Conservation (phyloP, 2,113 vertebrate genomes). For the Pachypanchax playfairii region DNA sequence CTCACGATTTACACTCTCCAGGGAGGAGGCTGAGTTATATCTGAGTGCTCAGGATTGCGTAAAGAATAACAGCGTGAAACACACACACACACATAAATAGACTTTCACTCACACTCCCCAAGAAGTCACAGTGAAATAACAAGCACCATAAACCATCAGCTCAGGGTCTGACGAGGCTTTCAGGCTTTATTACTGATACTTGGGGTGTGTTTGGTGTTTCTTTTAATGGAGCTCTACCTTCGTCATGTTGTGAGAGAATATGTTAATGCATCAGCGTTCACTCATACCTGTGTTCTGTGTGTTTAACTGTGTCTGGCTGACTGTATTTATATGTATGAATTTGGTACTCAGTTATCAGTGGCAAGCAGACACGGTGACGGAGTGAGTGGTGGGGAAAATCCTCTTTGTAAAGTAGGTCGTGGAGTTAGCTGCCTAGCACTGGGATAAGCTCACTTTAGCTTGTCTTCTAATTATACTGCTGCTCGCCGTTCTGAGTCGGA, state of each 20-base stretch:
- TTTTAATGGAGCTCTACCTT: slow-evolving; percentile 7
- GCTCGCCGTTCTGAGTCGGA: slow-evolving; percentile 70
- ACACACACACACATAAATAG: not conserved
- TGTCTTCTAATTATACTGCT: slow-evolving; percentile 71
- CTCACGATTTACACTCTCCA: slow-evolving; percentile 45
- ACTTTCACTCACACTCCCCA: not conserved
- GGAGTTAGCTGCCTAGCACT: slow-evolving; percentile 67
- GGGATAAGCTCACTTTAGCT: slow-evolving; percentile 70
- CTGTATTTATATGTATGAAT: slow-evolving; percentile 43
- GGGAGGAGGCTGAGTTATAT: slow-evolving; percentile 46
- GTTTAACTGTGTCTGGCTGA: slow-evolving; percentile 25
- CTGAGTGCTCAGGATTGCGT: slow-evolving; percentile 52
- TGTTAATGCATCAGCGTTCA: not conserved
- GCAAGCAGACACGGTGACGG: slow-evolving; percentile 62
- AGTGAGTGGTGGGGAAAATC: slow-evolving; percentile 72
- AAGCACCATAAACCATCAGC: slow-evolving; percentile 53
- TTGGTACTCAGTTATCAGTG: slow-evolving; percentile 64
- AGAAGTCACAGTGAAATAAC: slow-evolving; percentile 49
- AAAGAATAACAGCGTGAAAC: slow-evolving; percentile 33
- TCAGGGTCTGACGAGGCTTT: slow-evolving; percentile 41
- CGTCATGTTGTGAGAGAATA: slow-evolving; percentile 15
- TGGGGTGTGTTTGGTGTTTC: slow-evolving; percentile 2
- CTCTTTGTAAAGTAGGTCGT: slow-evolving; percentile 79
- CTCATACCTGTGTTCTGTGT: slow-evolving; percentile 11
- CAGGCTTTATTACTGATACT: slow-evolving; percentile 31